A percentile compares a stretch with the other conserved stretches of the same genome.
Conservation (phyloP, 2,113 vertebrate species). For the Arizona elegans region DNA sequence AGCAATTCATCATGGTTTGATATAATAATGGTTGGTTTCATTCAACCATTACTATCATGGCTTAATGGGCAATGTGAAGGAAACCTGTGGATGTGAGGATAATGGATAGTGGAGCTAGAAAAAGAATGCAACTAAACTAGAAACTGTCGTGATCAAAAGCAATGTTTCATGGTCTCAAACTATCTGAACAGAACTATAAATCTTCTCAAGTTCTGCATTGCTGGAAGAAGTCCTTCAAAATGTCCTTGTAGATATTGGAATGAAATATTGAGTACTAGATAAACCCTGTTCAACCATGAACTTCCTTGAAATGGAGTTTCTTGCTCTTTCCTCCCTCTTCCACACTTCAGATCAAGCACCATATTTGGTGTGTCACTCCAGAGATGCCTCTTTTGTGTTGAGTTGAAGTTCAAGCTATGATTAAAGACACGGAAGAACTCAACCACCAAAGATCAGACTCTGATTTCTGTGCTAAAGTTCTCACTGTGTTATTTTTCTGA, state of each 20-base stretch:
- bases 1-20: background rate
- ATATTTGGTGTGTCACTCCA: background rate
- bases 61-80: background rate
- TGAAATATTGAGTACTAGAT: rapidly evolving
- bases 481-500: conserved; percentile 27
- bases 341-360: conserved; percentile 19
- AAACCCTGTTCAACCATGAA: background rate
- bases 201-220: background rate
- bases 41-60: background rate
- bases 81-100: background rate
- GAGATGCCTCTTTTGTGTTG: background rate
- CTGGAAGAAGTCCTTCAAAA: background rate
- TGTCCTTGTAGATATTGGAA: rapidly evolving
- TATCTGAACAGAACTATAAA: background rate
- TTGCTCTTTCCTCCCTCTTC: conserved; percentile 19
- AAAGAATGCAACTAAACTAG: background rate
- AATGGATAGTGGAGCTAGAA: background rate
- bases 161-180: background rate
- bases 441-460: background rate
- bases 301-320: conserved; percentile 28
- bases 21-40: background rate
- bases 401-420: background rate
- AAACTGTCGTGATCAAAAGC: background rate
- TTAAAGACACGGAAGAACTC: background rate
- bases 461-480: rapidly evolving